Evolutionary conservation across 2,113 vertebrate genomes (phyloP), one percentile per base, ranked within the genome.

Genomic region (Tapirus terrestris): DNA sequence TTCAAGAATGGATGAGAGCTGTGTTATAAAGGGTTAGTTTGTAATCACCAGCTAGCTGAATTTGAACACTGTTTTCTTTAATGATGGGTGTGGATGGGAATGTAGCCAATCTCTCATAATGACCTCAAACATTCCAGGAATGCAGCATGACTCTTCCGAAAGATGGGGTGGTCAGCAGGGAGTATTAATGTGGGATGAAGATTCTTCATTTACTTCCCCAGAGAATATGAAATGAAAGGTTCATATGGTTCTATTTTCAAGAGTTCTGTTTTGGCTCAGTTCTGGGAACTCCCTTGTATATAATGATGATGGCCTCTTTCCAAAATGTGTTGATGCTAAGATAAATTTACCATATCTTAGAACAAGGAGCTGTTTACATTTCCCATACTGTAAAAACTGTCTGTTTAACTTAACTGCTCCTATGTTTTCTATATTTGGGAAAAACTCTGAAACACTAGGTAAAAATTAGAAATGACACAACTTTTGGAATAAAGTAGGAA

Each of bases 91-190:
- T 96, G 29, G 43, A 51, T 81, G 21, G 56, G 68, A 96, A 67
- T 89, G 33, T 72, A 94, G 31, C 56, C 45, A 95, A 36, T 16
- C 21, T 95, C 43, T 68, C 56, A 70, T 8, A 67, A 82, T 16
- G 72, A 94, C 70, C 82, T 85, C 76, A 93, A 94, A 79, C 33
- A 96, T 93, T 73, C 20, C 79, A 97, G 85, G 95, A 97, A 96
- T 96, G 61, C 13, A 45, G 12, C 60, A 8, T 56, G 51, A 85
- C 53, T 43, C 85, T 93, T 94, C 80, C 60, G 91, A 93, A 96
- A 79, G 91, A 96, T 89, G 48, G 16, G 16, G 60, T 31, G n/a
- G 11, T 39, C 85, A 68, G 72, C 67, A 89, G 81, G 67, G 76
- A 94, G 9, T 60, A 45, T 96, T 83, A 45, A 77, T 31, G 65